Evolutionary conservation across 2,888 invertebrate genomes (phyloP).

Genomic region (Agrilus biguttatus): DNA sequence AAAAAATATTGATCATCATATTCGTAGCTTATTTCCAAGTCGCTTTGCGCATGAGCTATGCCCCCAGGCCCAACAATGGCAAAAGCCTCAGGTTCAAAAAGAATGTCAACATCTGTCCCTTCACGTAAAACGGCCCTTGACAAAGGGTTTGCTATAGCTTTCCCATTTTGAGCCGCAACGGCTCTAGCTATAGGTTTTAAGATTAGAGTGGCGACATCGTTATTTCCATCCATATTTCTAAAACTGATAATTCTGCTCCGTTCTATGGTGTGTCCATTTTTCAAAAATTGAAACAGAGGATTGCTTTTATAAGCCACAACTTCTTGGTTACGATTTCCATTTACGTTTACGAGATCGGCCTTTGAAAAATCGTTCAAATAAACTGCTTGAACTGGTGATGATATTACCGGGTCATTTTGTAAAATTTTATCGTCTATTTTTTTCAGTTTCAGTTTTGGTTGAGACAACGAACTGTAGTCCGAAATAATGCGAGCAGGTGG

Average conservation of each 20-base stretch:
- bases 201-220: conserved; percentile 31
- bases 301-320: conserved; percentile 21
- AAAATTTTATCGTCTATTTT: too few species aligned
- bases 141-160: conserved; percentile 54
- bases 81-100: conserved; percentile 52
- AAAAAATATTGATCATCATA: conserved; percentile 13
- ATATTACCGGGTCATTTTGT: conserved; percentile 1
- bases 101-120: conserved; percentile 45
- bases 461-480: too few species aligned
- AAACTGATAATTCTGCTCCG: conserved; percentile 18
- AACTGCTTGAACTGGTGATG: conserved; percentile 3
- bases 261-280: conserved; percentile 20
- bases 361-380: neutral
- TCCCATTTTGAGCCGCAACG: conserved; percentile 47
- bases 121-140: conserved; percentile 48
- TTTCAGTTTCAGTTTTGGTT: too few species aligned
- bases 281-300: conserved; percentile 23
- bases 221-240: conserved; percentile 12
- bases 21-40: conserved; percentile 38
- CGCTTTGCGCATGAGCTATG: conserved; percentile 60
- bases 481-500: too few species aligned
- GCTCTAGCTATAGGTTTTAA: conserved; percentile 54
- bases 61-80: conserved; percentile 65
- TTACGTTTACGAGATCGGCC: neutral
- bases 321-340: neutral